These are phyloP conservation scores for Chymomyza caudatula DNA, from an alignment of 2,888 invertebrate genomes.

Conservation along the genomic window DNA sequence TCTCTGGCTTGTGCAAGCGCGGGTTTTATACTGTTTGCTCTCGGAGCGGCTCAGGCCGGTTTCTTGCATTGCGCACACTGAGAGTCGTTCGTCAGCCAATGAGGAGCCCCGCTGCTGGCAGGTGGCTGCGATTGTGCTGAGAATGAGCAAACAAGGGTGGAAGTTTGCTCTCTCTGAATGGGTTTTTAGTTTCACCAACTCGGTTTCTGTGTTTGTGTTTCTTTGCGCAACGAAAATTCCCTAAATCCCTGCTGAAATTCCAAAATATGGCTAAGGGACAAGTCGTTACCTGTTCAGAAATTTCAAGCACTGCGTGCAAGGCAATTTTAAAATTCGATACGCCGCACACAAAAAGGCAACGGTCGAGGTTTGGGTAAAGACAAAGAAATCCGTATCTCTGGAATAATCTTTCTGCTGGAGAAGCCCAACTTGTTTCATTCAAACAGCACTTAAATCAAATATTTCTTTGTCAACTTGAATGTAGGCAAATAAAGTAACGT, in stretches of 20 bases:
- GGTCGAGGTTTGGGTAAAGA: conserved; percentile 9
- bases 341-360: conserved; percentile 44
- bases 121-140: conserved; percentile 47
- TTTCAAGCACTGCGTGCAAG: conserved; percentile 35
- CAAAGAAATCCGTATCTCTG: conserved; percentile 40
- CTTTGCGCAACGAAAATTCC: conserved; percentile 21
- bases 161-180: background rate
- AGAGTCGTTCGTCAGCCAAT: conserved; percentile 42
- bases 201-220: background rate
- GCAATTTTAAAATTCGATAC: conserved; percentile 66
- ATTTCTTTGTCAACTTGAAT: conserved; percentile 35
- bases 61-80: conserved; percentile 12
- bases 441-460: conserved; percentile 24
- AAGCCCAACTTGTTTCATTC: conserved; percentile 60
- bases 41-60: conserved; percentile 17
- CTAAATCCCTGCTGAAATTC: conserved; percentile 37
- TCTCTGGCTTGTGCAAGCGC: conserved; percentile 23
- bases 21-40: conserved; percentile 57
- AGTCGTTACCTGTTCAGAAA: conserved; percentile 55
- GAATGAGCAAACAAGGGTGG: background rate
- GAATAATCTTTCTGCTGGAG: conserved; percentile 51
- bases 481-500: conserved; percentile 50
- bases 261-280: conserved; percentile 37
- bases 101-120: conserved; percentile 44
- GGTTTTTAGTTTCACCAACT: background rate